phyloP scores from a whole-genome alignment of 2,797 vertebrate species.

The Florisuga fusca region DNA sequence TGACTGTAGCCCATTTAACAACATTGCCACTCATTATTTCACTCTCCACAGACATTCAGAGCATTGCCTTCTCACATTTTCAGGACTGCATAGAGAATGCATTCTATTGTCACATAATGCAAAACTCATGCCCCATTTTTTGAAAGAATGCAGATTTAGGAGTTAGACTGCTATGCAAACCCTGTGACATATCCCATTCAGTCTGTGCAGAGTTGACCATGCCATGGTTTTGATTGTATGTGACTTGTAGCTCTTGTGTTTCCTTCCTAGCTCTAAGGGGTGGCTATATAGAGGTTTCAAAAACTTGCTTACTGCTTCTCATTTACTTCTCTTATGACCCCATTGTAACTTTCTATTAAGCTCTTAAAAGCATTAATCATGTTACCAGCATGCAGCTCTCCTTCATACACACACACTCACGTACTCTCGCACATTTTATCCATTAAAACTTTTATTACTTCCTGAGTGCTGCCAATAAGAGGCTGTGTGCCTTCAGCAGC shows the following conservation, averaged over 20 bases:
- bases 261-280: background rate
- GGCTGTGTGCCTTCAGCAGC: background rate
- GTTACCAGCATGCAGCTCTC: background rate
- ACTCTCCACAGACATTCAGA: background rate
- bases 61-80: background rate
- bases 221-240: background rate
- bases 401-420: background rate
- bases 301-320: background rate
- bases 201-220: background rate
- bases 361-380: background rate
- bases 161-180: background rate
- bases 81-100: background rate
- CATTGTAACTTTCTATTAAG: background rate
- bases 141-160: background rate
- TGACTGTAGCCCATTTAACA: background rate
- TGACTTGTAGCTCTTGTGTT: background rate
- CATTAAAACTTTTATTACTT: background rate
- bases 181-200: background rate
- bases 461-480: background rate
- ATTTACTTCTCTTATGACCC: background rate
- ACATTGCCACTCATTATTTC: background rate
- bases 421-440: background rate
- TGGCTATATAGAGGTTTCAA: background rate
- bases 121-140: background rate
- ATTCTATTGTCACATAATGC: background rate